These are phyloP conservation scores for Drosophila nigricruria DNA, from an alignment of 2,888 invertebrate genomes.

Conservation along the genomic window DNA sequence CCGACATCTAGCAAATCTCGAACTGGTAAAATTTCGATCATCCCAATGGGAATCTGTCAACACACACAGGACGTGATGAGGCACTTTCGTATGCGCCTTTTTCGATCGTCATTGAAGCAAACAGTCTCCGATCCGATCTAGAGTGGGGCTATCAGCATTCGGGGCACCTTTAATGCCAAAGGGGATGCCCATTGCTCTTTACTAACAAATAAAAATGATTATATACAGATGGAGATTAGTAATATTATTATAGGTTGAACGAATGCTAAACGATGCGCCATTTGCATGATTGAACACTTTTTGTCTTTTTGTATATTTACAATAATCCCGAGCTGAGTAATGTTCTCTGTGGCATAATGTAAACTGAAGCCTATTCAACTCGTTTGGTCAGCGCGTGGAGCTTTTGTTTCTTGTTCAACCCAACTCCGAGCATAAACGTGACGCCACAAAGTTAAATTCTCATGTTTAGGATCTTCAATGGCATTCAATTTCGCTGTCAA, in stretches of 20 bases:
- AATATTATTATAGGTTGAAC: constrained; percentile 1
- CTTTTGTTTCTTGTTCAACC: background rate
- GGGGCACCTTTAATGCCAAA: constrained; percentile 21
- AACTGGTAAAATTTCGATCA: background rate
- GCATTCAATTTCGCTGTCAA: constrained; percentile 79
- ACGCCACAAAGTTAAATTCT: background rate
- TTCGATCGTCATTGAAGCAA: constrained; percentile 25
- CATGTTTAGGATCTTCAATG: constrained; percentile 30
- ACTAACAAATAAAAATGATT: constrained; percentile 4
- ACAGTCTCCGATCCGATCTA: constrained; percentile 10
- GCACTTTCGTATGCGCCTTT: constrained; percentile 37
- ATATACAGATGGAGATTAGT: constrained; percentile 9
- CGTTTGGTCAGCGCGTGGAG: background rate
- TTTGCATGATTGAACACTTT: constrained; percentile 60
- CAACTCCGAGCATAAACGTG: background rate
- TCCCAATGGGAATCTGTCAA: constrained; percentile 7
- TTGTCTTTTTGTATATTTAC: constrained; percentile 2
- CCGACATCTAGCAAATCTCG: background rate
- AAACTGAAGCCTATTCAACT: background rate
- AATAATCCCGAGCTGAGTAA: constrained; percentile 12
- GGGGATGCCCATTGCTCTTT: constrained; percentile 17
- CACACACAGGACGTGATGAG: constrained; percentile 51
- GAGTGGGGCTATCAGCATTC: constrained; percentile 48
- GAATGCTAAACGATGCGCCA: constrained; percentile 44
- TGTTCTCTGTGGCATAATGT: constrained; percentile 8